Evolutionary conservation across 2,888 invertebrate genomes (phyloP).

Genomic region (Plagodis pulveraria): DNA sequence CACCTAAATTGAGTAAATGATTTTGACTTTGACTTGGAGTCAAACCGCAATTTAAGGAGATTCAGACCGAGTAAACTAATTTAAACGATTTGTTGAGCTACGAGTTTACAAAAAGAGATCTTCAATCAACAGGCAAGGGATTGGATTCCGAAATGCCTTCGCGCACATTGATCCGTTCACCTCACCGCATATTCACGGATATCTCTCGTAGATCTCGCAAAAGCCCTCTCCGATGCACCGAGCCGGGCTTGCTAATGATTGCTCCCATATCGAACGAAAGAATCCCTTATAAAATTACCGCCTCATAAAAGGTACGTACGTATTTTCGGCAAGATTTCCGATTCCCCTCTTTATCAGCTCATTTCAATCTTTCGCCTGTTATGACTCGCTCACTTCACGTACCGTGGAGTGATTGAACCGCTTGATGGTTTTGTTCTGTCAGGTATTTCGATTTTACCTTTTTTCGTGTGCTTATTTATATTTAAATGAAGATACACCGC

Average conservation of each 20-base stretch:
- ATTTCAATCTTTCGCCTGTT: slow-evolving; percentile 81
- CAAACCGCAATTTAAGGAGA: too few species aligned
- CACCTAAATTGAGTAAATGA: too few species aligned
- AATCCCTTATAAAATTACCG: slow-evolving; percentile 82
- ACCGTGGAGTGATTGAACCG: slow-evolving; percentile 66
- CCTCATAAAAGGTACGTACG: slow-evolving; percentile 73
- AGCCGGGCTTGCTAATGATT: slow-evolving; percentile 71
- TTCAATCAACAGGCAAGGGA: slow-evolving; percentile 35
- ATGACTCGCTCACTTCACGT: slow-evolving; percentile 70
- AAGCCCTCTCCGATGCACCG: slow-evolving; percentile 63
- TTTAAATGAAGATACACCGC: slow-evolving; percentile 56
- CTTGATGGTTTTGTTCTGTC: slow-evolving; percentile 62
- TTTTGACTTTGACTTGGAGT: too few species aligned
- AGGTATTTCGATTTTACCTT: slow-evolving; percentile 55
- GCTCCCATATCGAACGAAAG: slow-evolving; percentile 75
- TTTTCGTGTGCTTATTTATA: slow-evolving; percentile 57
- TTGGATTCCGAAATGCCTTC: slow-evolving; percentile 55
- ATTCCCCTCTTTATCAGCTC: slow-evolving; percentile 75
- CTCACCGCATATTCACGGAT: slow-evolving; percentile 66
- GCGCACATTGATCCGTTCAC: slow-evolving; percentile 67
- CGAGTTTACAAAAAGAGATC: slow-evolving; percentile 33
- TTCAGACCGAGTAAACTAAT: too few species aligned
- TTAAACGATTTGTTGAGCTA: too few species aligned
- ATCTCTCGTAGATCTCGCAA: slow-evolving; percentile 73
- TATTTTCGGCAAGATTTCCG: slow-evolving; percentile 82